These are phyloP conservation scores for Ochropleura leucogaster DNA, from an alignment of 2,888 invertebrate genomes.

Conservation along the genomic window DNA sequence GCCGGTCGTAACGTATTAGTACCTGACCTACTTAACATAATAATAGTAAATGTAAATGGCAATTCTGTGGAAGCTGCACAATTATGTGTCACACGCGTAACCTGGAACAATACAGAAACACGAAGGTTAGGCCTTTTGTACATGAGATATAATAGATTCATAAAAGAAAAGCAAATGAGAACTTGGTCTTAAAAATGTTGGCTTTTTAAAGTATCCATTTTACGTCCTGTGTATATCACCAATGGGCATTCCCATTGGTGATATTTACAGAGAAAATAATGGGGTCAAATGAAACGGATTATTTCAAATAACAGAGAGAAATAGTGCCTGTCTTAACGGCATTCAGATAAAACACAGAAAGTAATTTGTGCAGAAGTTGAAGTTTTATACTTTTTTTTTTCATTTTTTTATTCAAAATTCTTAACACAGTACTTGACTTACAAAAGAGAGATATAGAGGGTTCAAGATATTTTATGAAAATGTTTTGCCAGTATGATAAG, in stretches of 20 bases:
- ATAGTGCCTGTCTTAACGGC: background rate
- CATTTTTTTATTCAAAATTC: too few relatives aligned
- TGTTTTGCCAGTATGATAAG: background rate
- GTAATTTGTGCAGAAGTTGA: background rate
- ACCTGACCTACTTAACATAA: constrained; percentile 72
- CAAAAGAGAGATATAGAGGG: background rate
- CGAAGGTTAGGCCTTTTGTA: background rate
- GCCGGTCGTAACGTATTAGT: constrained; percentile 58
- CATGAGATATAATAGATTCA: background rate
- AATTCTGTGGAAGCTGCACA: constrained; percentile 88
- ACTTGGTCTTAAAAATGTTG: background rate
- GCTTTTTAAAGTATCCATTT: background rate
- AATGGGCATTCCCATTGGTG: background rate
- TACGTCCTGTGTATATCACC: background rate
- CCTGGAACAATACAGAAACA: constrained; percentile 72
- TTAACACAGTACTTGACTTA: background rate
- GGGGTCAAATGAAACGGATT: background rate
- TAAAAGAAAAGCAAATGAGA: background rate
- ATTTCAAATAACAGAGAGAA: background rate
- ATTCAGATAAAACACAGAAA: background rate
- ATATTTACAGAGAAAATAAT: too few relatives aligned
- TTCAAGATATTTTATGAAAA: background rate
- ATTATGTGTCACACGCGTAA: constrained; percentile 72
- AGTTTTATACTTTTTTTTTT: background rate
- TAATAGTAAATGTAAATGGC: constrained; percentile 84